These are phyloP conservation scores for Amblyjoppa proteus DNA, from an alignment of 2,888 invertebrate species.

Conservation along the genomic window DNA sequence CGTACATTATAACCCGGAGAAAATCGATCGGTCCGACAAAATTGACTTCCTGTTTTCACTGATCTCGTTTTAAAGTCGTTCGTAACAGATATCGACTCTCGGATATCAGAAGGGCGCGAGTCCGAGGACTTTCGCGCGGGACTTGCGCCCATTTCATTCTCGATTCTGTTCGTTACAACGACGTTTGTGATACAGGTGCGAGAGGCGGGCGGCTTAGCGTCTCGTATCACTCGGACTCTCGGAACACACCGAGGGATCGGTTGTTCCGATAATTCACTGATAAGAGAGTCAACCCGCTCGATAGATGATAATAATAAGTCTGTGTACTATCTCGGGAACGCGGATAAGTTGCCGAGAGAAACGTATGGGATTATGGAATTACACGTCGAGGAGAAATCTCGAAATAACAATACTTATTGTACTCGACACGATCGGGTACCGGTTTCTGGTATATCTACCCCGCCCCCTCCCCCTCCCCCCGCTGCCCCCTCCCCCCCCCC, in stretches of 20 bases:
- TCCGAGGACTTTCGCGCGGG: neutral
- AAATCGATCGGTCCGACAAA: conserved; percentile 19
- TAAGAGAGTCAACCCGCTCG: conserved; percentile 26
- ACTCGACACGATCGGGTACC: neutral
- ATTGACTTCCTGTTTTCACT: conserved; percentile 13
- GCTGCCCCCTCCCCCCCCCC: too few relatives aligned
- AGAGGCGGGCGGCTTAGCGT: neutral
- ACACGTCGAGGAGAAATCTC: conserved; percentile 30
- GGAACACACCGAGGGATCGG: conserved; percentile 7
- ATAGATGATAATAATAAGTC: conserved; percentile 38
- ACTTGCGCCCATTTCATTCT: neutral
- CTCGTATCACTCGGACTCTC: conserved; percentile 19
- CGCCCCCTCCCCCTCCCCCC: too few relatives aligned
- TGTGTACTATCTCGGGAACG: neutral
- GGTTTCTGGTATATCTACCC: neutral
- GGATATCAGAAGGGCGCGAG: neutral
- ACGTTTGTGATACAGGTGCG: neutral
- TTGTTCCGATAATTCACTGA: conserved; percentile 26
- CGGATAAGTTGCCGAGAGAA: conserved; percentile 7
- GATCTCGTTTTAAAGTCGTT: conserved; percentile 13
- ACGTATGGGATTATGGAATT: conserved; percentile 24
- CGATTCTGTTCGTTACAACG: neutral
- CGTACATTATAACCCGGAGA: conserved; percentile 8
- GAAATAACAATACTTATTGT: conserved; percentile 18
- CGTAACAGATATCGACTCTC: neutral